Conservation (phyloP, 2,113 vertebrate genomes). For the Festucalex cinctus region DNA sequence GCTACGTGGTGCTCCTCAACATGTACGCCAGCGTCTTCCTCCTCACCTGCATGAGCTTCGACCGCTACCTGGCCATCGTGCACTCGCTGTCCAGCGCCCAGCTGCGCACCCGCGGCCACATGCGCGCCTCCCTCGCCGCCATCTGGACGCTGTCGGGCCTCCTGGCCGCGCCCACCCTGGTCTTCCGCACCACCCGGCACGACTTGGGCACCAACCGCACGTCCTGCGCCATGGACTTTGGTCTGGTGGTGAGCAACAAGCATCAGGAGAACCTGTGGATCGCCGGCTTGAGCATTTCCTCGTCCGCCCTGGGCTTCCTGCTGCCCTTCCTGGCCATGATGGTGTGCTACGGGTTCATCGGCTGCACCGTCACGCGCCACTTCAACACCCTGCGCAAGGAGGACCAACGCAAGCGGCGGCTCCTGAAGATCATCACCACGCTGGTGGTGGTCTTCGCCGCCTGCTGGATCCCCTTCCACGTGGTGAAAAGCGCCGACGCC, state of each 20-base stretch:
- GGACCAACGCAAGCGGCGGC: conserved; percentile 73
- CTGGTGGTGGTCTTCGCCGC: conserved; percentile 79
- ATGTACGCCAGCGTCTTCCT: conserved; percentile 87
- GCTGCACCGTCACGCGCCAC: conserved; percentile 78
- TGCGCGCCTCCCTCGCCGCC: conserved; percentile 54
- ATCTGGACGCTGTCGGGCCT: conserved; percentile 76
- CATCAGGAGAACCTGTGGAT: conserved; percentile 69
- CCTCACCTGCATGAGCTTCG: conserved; percentile 82
- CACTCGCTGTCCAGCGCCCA: conserved; percentile 76
- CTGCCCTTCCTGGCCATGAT: conserved; percentile 81
- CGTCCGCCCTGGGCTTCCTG: conserved; percentile 76
- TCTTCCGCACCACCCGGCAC: conserved; percentile 70
- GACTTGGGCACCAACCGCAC: conserved; percentile 64
- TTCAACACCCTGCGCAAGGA: conserved; percentile 79
- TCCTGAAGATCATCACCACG: conserved; percentile 81
- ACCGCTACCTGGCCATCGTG: conserved; percentile 84
- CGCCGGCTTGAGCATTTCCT: conserved; percentile 78
- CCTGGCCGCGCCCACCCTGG: conserved; percentile 75
- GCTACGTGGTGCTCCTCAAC: conserved; percentile 81
- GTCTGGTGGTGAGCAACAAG: conserved; percentile 48
- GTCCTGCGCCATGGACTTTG: conserved; percentile 79
- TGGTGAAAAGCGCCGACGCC: conserved; percentile 78
- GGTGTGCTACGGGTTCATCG: conserved; percentile 81
- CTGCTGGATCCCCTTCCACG: conserved; percentile 84
- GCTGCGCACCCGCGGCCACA: conserved; percentile 68